Base-by-base conservation (phyloP, 2,797 vertebrate genomes). In the Chaenodraco wilsoni region DNA sequence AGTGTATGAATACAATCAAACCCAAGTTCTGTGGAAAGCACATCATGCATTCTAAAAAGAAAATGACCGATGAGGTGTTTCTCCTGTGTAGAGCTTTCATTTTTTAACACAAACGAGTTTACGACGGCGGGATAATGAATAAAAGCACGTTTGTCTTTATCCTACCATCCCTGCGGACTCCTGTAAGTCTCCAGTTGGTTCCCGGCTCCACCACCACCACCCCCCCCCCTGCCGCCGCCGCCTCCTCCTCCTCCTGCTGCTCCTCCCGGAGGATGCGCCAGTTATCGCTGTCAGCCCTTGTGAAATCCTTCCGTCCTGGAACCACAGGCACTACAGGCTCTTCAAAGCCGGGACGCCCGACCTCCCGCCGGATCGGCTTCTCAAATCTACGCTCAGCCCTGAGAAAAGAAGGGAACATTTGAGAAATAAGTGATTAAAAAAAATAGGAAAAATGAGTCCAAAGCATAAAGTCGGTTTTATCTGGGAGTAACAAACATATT, bases 221-320 rank as follows among this genome's bases (percentile, higher is more conserved):
- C 57, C 43, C 48, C 2, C 12, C 48, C 9, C 48, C 48, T 1
- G n/a, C 46, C 16, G 8, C 46, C 1, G 49, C 33, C 8, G 33
- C 33, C 33, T 8, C 54, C 3, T 96, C 96, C 0, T 96, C 96
- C 45, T 95, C 95, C 65, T 96, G 95, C 23, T 96, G 95, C 73
- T 98, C 96, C 69, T 97, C 97, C 11, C 97, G 91, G 14, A 97
- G 94, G 1, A 95, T 96, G 59, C 97, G 96, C 97, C 97, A 98
- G 88, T 98, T 98, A 89, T 97, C 96, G 2, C 96, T 98, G 89
- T 98, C 97, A 5, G 97, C 96, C 78, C 97, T 96, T 72, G 96
- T 94, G 44, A 93, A 96, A n/a, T 98, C 97, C 89, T 97, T 97
- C 84, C 96, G 93, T 0, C 79, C 90, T 2, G 90, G 78, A 77